Conservation (phyloP, 2,888 invertebrate genomes). For the Aspidapion aeneum region DNA sequence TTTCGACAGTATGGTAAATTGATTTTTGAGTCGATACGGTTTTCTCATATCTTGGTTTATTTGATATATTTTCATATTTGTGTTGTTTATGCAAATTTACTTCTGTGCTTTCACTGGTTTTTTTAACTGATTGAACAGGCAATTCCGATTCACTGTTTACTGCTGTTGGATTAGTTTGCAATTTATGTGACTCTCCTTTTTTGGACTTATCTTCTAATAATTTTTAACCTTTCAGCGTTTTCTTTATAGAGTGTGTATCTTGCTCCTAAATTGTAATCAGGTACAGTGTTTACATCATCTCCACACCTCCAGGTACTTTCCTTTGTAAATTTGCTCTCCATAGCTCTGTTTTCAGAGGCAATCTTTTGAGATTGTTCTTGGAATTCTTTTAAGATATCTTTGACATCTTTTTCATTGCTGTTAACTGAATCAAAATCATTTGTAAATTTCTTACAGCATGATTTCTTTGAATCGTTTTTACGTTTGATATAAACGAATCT, state of each 20-base stretch:
- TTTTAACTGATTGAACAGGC: no score
- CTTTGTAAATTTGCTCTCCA: conserved; percentile 23
- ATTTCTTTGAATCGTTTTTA: conserved; percentile 38
- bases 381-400: conserved; percentile 44
- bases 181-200: no score
- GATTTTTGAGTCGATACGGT: no score
- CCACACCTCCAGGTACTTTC: conserved; percentile 37
- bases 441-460: conserved; percentile 37
- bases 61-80: no score
- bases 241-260: conserved; percentile 33
- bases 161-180: no score
- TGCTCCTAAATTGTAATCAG: conserved; percentile 40
- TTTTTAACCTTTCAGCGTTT: no score
- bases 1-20: no score
- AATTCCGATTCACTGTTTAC: no score
- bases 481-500: conserved; percentile 43
- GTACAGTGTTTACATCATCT: conserved; percentile 43
- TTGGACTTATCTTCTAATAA: no score
- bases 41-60: no score
- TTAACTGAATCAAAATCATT: conserved; percentile 30
- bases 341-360: background rate
- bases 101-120: no score
- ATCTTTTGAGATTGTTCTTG: conserved; percentile 15
- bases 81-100: no score
- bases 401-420: conserved; percentile 41